Evolutionary conservation across 2,797 vertebrate genomes (phyloP).

Genomic region (Tokudaia muenninki): DNA sequence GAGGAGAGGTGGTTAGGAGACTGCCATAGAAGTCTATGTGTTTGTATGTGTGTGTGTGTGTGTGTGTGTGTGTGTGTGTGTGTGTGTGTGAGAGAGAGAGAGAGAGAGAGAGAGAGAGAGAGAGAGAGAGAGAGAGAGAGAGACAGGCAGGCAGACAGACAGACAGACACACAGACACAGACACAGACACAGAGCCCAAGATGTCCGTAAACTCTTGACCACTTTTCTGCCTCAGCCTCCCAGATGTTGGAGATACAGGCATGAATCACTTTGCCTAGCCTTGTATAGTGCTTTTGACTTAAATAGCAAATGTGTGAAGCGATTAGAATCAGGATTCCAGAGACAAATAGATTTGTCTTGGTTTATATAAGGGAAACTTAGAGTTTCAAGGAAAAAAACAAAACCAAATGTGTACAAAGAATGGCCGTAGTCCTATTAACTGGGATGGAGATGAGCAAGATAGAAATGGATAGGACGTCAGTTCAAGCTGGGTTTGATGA

Average conservation of each 20-base stretch:
- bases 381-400: background rate
- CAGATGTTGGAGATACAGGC: background rate
- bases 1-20: background rate
- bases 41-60: background rate
- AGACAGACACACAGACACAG: no score
- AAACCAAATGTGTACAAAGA: background rate
- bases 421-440: background rate
- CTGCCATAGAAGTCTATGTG: background rate
- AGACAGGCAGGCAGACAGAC: no score
- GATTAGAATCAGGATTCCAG: background rate
- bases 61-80: background rate
- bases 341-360: slow-evolving; percentile 7
- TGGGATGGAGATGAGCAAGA: background rate
- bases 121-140: background rate
- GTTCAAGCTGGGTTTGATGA: background rate
- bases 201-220: background rate
- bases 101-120: background rate
- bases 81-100: background rate
- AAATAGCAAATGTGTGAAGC: background rate
- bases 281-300: background rate
- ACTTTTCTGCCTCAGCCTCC: background rate
- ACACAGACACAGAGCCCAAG: background rate
- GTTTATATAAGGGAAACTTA: slow-evolving; percentile 1
- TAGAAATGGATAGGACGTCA: background rate
- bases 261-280: no score